These are phyloP conservation scores for Trypoxylus dichotomus DNA, from an alignment of 1,140 invertebrate genomes.

Conservation along the genomic window DNA sequence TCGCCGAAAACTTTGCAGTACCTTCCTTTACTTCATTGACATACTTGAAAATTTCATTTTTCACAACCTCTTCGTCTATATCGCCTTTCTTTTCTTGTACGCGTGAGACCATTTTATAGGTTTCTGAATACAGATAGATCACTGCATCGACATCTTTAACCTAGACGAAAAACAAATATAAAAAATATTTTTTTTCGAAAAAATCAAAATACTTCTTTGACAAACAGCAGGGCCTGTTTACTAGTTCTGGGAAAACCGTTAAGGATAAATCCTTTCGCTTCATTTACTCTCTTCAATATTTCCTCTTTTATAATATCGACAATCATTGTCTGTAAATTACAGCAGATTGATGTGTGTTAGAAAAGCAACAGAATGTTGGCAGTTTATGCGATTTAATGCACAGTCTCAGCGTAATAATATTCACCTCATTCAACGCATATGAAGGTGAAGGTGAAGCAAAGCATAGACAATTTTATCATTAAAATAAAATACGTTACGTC, in stretches of 20 bases:
- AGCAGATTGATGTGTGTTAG: not conserved
- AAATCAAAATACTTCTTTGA: conserved; percentile 37
- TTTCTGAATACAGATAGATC: conserved; percentile 39
- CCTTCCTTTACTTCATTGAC: conserved; percentile 39
- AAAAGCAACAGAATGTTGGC: too few relatives aligned
- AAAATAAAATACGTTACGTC: conserved; percentile 35
- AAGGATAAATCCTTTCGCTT: conserved; percentile 37
- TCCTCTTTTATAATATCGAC: conserved; percentile 43
- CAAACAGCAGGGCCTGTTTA: conserved; percentile 41
- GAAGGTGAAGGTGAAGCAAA: too few relatives aligned
- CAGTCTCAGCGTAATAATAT: too few relatives aligned
- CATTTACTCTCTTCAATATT: conserved; percentile 34
- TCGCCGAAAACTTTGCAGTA: conserved; percentile 35
- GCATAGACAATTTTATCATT: not conserved
- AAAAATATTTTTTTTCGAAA: not conserved
- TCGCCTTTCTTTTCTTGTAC: conserved; percentile 30
- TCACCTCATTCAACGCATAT: too few relatives aligned
- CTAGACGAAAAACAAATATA: not conserved
- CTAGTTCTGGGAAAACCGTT: conserved; percentile 41
- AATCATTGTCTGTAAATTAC: conserved; percentile 34
- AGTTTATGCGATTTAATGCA: too few relatives aligned
- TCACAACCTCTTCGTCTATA: conserved; percentile 33
- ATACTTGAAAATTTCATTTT: conserved; percentile 35
- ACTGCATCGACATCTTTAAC: conserved; percentile 38
- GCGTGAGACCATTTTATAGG: conserved; percentile 33